phyloP scores from a whole-genome alignment of 2,888 invertebrate genomes.

The Tetheella fluctuosa region DNA sequence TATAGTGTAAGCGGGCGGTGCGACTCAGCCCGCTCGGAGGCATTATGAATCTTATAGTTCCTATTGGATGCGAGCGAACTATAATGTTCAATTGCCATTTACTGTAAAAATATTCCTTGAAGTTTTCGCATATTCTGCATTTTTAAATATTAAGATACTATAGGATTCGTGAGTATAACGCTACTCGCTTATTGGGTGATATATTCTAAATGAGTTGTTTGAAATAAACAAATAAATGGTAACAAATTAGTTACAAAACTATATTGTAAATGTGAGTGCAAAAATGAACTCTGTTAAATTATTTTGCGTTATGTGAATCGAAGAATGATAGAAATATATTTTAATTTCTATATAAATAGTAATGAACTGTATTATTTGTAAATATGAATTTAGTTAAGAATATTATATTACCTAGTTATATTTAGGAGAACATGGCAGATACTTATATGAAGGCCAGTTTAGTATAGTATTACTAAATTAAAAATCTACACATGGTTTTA shows the following conservation, averaged over 20 bases:
- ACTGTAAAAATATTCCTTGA: slow-evolving; percentile 81
- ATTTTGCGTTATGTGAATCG: slow-evolving; percentile 85
- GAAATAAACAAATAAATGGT: slow-evolving; percentile 73
- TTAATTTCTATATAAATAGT: slow-evolving; percentile 82
- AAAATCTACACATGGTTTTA: slow-evolving; percentile 84
- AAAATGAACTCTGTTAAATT: slow-evolving; percentile 84
- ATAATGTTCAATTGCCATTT: slow-evolving; percentile 83
- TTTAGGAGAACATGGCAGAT: slow-evolving; percentile 86
- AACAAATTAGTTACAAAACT: slow-evolving; percentile 77
- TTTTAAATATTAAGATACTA: slow-evolving; percentile 79
- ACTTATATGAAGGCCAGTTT: slow-evolving; percentile 89
- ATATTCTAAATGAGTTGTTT: slow-evolving; percentile 81
- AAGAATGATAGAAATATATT: slow-evolving; percentile 84
- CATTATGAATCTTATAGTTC: slow-evolving; percentile 85
- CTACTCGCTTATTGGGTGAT: slow-evolving; percentile 83
- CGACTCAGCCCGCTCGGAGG: slow-evolving; percentile 60
- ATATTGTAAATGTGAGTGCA: slow-evolving; percentile 84
- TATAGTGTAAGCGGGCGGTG: slow-evolving; percentile 36
- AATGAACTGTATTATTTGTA: slow-evolving; percentile 86
- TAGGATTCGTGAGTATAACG: slow-evolving; percentile 79
- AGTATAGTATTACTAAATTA: slow-evolving; percentile 87
- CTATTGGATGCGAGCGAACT: slow-evolving; percentile 83
- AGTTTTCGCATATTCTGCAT: slow-evolving; percentile 83
- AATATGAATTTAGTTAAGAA: slow-evolving; percentile 85
- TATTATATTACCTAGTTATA: slow-evolving; percentile 85